These are phyloP conservation scores for Cryptotis parvus DNA, from an alignment of 2,113 vertebrate species.

Conservation along the genomic window DNA sequence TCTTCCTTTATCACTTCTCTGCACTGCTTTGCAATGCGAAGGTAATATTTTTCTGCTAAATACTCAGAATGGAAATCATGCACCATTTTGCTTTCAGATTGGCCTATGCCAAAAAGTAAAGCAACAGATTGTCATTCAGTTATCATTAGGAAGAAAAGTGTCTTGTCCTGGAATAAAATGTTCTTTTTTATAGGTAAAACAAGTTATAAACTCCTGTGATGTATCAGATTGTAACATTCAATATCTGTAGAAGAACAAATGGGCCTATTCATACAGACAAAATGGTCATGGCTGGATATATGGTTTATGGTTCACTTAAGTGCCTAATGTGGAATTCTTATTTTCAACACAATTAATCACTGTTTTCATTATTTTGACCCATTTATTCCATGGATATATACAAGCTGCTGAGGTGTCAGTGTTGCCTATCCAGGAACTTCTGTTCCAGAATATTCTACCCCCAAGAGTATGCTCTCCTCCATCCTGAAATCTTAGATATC, in stretches of 20 bases:
- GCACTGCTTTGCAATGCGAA: too few species aligned
- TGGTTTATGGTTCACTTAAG: neutral
- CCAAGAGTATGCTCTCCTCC: too few species aligned
- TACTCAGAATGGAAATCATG: neutral
- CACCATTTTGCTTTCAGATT: neutral
- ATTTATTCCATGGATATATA: neutral
- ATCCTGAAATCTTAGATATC: neutral
- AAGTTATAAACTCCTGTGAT: neutral
- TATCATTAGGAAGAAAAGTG: conserved; percentile 41
- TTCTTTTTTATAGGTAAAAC: neutral
- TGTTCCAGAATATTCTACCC: too few species aligned
- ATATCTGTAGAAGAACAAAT: neutral
- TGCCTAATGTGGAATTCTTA: conserved; percentile 2
- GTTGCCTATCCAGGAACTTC: neutral
- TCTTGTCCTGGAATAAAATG: conserved; percentile 6
- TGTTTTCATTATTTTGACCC: conserved; percentile 20
- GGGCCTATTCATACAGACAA: neutral
- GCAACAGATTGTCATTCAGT: neutral
- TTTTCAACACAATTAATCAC: conserved; percentile 3
- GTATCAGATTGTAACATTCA: neutral
- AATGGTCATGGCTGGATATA: neutral
- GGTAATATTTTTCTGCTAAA: conserved; percentile 24
- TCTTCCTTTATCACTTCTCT: too few species aligned
- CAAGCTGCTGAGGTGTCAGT: neutral
- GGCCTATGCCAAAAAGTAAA: neutral